phyloP scores from a whole-genome alignment of 2,113 vertebrate genomes.

The Callionymus lyra region DNA sequence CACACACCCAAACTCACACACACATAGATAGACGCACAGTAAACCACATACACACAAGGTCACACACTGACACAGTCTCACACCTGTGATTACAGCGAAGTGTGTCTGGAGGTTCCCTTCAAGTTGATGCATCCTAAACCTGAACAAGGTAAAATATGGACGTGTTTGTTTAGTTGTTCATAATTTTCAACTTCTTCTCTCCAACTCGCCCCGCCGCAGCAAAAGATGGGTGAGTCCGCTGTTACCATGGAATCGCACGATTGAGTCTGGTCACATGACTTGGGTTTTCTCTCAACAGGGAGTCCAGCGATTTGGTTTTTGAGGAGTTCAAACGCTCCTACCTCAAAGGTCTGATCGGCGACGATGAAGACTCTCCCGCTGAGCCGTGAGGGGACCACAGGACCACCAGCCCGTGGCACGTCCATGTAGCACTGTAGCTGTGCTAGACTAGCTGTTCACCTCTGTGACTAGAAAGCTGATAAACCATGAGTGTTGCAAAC shows the following conservation, averaged over 20 bases:
- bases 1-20: neutral
- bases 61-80: too few relatives aligned
- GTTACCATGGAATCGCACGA: neutral
- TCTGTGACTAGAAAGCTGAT: too few relatives aligned
- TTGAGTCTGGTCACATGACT: neutral
- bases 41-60: too few relatives aligned
- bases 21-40: neutral
- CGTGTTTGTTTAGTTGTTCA: too few relatives aligned
- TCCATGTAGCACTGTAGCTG: too few relatives aligned
- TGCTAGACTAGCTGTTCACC: too few relatives aligned
- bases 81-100: constrained; percentile 66
- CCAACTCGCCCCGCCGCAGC: neutral
- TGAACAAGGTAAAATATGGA: constrained; percentile 54
- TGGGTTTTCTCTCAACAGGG: constrained; percentile 37
- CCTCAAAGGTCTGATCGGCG: constrained; percentile 56
- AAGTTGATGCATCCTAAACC: constrained; percentile 86
- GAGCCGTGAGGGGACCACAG: constrained; percentile 40
- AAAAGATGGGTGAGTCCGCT: neutral
- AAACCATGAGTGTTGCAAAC: too few relatives aligned
- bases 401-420: too few relatives aligned
- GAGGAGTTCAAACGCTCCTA: constrained; percentile 75
- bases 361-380: constrained; percentile 37
- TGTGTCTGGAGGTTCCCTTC: constrained; percentile 82
- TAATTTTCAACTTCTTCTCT: neutral
- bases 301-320: constrained; percentile 70